Percentiles rank a stretch among this genome's conserved stretches.
Conservation (phyloP, 2,888 invertebrate species). For the Smittia aterrima region DNA sequence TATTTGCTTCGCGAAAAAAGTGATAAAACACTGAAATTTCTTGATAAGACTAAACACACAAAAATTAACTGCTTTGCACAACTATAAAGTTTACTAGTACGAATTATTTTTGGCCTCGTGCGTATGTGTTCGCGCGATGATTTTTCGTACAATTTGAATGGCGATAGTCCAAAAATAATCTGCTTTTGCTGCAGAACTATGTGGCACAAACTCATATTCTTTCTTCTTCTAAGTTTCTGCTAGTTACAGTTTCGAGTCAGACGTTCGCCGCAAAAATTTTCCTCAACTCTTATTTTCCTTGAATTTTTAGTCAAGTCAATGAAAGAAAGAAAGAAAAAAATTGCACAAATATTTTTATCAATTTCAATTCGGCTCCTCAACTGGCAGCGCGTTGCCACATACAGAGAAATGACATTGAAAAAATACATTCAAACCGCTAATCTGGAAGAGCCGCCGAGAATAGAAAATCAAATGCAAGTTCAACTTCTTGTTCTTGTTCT, state of each 20-base stretch:
- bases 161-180: conserved; percentile 39
- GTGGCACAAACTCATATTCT: conserved; percentile 13
- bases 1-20: neutral
- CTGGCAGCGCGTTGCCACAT: neutral
- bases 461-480: conserved; percentile 29
- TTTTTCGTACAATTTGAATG: conserved; percentile 6
- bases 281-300: neutral
- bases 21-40: neutral
- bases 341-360: neutral
- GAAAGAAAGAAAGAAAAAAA: neutral
- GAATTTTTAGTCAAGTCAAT: no score
- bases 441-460: conserved; percentile 7
- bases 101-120: neutral
- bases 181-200: conserved; percentile 33
- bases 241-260: neutral
- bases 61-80: conserved; percentile 34
- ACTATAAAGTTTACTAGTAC: conserved; percentile 24
- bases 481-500: conserved; percentile 18
- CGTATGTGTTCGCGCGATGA: conserved; percentile 1
- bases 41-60: conserved; percentile 30
- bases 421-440: conserved; percentile 35
- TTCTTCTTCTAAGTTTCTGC: conserved; percentile 11
- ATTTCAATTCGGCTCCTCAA: neutral
- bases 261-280: conserved; percentile 6
- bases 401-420: neutral